Evolutionary conservation across 53 echinoderm and acorn worm species (phyloP).

Genomic region (Arbacia lixula): DNA sequence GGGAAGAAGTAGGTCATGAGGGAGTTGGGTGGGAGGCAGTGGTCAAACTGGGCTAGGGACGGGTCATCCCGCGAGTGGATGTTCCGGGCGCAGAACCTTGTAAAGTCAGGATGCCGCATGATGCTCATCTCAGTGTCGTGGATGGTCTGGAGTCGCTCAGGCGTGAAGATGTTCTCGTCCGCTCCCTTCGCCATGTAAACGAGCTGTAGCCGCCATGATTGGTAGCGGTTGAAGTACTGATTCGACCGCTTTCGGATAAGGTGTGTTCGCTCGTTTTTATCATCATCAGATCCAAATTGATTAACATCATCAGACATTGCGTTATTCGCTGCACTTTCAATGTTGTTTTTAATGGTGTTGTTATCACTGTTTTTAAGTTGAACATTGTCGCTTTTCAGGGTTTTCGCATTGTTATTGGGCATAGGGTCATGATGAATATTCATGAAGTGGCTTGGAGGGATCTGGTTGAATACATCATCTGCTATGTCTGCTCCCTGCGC

Average conservation of each 20-base stretch:
- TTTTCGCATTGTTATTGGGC: not conserved
- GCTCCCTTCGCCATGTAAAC: slow-evolving; percentile 84
- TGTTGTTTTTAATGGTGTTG: not conserved
- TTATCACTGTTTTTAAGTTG: not conserved
- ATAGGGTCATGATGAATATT: not conserved
- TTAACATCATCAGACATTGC: too few species aligned
- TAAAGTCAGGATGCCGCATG: slow-evolving; percentile 76
- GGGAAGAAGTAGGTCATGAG: slow-evolving; percentile 96
- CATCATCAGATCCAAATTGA: too few species aligned
- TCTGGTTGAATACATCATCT: slow-evolving; percentile 30
- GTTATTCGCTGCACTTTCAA: too few species aligned
- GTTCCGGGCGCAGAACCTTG: slow-evolving; percentile 71
- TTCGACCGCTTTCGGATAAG: slow-evolving; percentile 6
- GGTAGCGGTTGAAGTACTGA: not conserved
- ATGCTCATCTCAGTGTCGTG: slow-evolving; percentile 85
- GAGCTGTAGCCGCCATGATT: slow-evolving; percentile 68
- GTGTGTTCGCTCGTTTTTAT: not conserved
- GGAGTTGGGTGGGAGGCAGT: slow-evolving; percentile 83
- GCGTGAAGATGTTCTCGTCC: slow-evolving; percentile 83
- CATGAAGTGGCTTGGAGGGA: slow-evolving; percentile 23
- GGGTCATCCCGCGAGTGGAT: slow-evolving; percentile 48
- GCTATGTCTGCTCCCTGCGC: slow-evolving; percentile 2
- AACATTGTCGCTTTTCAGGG: not conserved
- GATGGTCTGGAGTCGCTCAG: slow-evolving; percentile 78
- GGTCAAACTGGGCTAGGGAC: slow-evolving; percentile 50